phyloP scores from a whole-genome alignment of 2,888 invertebrate species.

The Trichogramma evanescens region DNA sequence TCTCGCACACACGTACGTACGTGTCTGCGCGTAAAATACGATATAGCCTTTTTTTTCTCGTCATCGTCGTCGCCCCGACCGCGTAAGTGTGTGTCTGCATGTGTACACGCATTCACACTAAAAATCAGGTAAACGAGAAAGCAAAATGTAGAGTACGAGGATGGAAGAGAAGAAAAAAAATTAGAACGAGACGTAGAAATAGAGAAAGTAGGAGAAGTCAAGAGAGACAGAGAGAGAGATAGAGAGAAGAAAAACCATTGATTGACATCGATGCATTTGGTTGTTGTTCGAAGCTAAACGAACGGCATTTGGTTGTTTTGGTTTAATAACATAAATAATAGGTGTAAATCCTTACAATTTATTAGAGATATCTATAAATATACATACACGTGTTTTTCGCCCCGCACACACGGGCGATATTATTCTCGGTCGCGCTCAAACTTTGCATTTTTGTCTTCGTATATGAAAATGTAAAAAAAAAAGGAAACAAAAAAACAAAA shows the following conservation, averaged over 20 bases:
- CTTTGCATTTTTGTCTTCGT: conserved; percentile 23
- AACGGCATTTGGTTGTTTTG: conserved; percentile 9
- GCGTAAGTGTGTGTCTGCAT: too few relatives aligned
- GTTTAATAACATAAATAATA: conserved; percentile 14
- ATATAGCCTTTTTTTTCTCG: too few relatives aligned
- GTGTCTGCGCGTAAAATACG: too few relatives aligned
- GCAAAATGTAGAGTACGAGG: neutral
- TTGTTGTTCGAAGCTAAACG: conserved; percentile 8
- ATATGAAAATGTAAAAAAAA: conserved; percentile 2
- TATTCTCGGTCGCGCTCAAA: conserved; percentile 16
- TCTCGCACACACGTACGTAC: too few relatives aligned
- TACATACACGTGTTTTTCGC: conserved; percentile 29
- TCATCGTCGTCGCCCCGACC: too few relatives aligned
- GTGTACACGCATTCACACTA: too few relatives aligned
- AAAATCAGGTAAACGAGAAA: too few relatives aligned
- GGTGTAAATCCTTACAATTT: conserved; percentile 34
- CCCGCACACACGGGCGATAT: neutral
- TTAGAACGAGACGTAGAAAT: conserved; percentile 17
- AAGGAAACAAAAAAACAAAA: neutral
- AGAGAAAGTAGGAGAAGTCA: conserved; percentile 9
- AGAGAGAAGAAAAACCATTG: too few relatives aligned
- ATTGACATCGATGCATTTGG: neutral
- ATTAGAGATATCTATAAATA: conserved; percentile 38
- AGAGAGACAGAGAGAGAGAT: too few relatives aligned
- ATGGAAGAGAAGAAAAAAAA: neutral